Conservation (phyloP, 23 tunicate species). For the Ciona savignyi region DNA sequence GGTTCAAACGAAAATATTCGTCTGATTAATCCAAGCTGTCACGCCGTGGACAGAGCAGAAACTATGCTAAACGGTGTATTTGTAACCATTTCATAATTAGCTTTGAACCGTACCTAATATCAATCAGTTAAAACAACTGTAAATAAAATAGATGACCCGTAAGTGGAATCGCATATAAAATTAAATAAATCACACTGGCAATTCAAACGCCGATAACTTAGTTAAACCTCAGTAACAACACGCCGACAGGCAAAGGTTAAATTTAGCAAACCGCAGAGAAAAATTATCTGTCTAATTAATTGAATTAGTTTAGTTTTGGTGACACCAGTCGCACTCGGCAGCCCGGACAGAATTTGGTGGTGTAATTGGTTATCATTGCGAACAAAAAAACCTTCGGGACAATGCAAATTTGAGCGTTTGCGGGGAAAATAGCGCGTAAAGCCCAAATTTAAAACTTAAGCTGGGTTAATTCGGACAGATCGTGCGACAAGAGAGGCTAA, state of each 20-base stretch:
- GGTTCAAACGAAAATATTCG: background rate
- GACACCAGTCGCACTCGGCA: background rate
- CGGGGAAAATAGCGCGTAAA: too few species aligned
- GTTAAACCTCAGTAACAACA: too few species aligned
- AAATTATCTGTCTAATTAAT: background rate
- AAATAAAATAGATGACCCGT: background rate
- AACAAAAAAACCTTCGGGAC: background rate
- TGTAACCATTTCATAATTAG: background rate
- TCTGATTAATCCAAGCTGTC: background rate
- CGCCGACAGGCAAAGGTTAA: background rate
- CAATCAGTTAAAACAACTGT: background rate
- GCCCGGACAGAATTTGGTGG: background rate
- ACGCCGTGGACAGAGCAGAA: background rate
- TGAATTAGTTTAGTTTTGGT: background rate
- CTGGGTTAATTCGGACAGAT: background rate
- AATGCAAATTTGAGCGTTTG: too few species aligned
- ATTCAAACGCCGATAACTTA: too few species aligned
- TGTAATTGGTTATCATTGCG: background rate
- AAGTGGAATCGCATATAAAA: too few species aligned
- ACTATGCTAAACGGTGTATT: background rate
- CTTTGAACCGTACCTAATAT: background rate
- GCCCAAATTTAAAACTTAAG: background rate
- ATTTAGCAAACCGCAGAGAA: background rate
- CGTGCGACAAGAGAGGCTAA: background rate
- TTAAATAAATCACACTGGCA: too few species aligned